Base-by-base conservation (phyloP, 2,797 vertebrate genomes). In the Microcaecilia unicolor region DNA sequence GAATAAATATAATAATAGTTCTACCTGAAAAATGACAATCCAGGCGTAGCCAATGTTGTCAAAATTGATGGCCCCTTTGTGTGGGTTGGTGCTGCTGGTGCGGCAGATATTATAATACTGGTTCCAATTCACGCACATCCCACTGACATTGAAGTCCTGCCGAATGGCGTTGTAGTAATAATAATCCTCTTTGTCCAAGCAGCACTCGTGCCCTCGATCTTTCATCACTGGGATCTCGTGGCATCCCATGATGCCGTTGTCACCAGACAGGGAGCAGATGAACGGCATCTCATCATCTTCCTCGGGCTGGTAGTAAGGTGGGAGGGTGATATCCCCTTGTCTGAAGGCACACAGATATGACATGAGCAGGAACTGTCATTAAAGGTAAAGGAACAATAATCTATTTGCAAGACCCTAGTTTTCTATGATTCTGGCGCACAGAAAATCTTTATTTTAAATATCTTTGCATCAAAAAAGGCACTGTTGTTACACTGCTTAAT, bases 1-100 rank as follows among this genome's bases (percentile, higher is more conserved):
- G n/a, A n/a, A n/a, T n/a, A n/a, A n/a, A n/a, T n/a, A n/a, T n/a
- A n/a, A n/a, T n/a, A n/a, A n/a, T n/a, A n/a, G n/a, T n/a, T 15
- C 20, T 39, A 95, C 94, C 91, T 97, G 94, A 55, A 98, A 98
- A 63, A 98, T 98, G 41, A 97, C 95, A 2, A 98, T 98, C 95
- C 94, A 98, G 35, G 95, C 95, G 2, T 93, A 97, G 16, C 92
- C 95, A 0, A 98, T 98, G 68, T 98, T 98, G 81, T 98, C 95
- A 3, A 98, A 98, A 76, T 95, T 98, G 77, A 98, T 98, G 55
- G 95, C 93, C 1, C 92, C 93, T 57, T 98, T 98, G 78, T 98
- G 94, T 0, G 95, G 95, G 63, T 98, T 98, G 47, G 76, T 80
- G 1, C 80, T 74, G 19, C 92, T 92, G 0, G 95, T 93, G 10